These are phyloP conservation scores for Frieseomelitta varia DNA, from an alignment of 1,140 invertebrate genomes.

Conservation along the genomic window DNA sequence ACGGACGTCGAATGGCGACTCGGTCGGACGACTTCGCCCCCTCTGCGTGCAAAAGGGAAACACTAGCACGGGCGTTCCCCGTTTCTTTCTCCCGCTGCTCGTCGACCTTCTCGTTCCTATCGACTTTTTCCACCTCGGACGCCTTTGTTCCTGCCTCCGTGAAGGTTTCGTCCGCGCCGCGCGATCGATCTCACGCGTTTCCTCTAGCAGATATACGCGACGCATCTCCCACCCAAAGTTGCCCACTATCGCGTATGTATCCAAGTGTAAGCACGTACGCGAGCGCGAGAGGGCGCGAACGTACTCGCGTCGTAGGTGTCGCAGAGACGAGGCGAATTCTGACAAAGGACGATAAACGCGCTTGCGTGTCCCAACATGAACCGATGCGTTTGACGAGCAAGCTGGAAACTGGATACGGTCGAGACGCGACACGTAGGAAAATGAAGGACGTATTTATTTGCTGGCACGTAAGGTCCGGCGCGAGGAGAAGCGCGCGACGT, in stretches of 20 bases:
- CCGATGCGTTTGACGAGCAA: not conserved
- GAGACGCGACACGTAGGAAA: not conserved
- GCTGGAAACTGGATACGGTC: no score
- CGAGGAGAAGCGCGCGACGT: not conserved
- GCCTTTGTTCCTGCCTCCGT: not conserved
- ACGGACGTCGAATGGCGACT: not conserved
- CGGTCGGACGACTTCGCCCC: not conserved
- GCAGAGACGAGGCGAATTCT: not conserved
- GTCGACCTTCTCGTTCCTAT: not conserved
- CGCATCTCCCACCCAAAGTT: not conserved
- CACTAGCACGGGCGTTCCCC: no score
- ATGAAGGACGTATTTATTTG: slow-evolving; percentile 20
- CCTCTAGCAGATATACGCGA: not conserved
- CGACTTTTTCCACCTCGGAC: not conserved
- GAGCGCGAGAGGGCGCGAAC: not conserved
- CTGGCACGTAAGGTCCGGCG: no score
- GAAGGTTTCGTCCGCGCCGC: not conserved
- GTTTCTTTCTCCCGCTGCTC: not conserved
- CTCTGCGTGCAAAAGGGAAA: not conserved
- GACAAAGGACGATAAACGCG: not conserved
- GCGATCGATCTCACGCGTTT: not conserved
- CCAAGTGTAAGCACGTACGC: not conserved
- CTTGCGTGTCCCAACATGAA: not conserved
- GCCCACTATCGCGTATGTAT: not conserved
- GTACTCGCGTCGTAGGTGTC: not conserved